A percentile compares a stretch with the other conserved stretches of the same genome.
Evolutionary conservation across 2,888 invertebrate genomes (phyloP).

Genomic region (Meteorus colon): DNA sequence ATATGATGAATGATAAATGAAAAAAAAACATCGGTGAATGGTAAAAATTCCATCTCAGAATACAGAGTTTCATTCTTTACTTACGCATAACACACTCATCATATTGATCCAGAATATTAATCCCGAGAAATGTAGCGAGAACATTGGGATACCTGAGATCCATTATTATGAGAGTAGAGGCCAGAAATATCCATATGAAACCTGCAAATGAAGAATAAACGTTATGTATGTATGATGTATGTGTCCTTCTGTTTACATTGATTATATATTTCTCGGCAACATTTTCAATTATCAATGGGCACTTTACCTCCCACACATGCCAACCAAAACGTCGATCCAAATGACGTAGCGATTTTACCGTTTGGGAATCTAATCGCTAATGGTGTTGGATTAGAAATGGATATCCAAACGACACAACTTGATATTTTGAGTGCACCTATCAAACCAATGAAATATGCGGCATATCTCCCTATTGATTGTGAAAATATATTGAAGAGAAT

Average conservation of each 20-base stretch:
- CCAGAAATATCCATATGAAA: constrained; percentile 73
- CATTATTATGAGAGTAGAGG: constrained; percentile 71
- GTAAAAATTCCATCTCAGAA: constrained; percentile 16
- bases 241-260: background rate
- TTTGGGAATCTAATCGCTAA: constrained; percentile 76
- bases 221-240: no score
- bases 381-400: constrained; percentile 74
- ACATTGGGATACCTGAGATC: constrained; percentile 73
- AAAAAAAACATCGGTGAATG: constrained; percentile 12
- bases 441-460: constrained; percentile 74
- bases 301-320: constrained; percentile 73
- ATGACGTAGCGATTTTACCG: constrained; percentile 70
- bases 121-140: constrained; percentile 74
- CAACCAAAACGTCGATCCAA: constrained; percentile 76
- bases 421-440: constrained; percentile 75
- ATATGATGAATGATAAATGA: background rate
- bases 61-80: constrained; percentile 45
- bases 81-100: constrained; percentile 75
- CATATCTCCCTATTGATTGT: constrained; percentile 75
- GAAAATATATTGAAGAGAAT: constrained; percentile 75
- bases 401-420: constrained; percentile 75
- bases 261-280: background rate
- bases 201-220: constrained; percentile 64
- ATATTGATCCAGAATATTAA: constrained; percentile 74
- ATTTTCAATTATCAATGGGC: background rate